phyloP scores from a whole-genome alignment of 2,797 vertebrate genomes.

The Parambassis ranga region DNA sequence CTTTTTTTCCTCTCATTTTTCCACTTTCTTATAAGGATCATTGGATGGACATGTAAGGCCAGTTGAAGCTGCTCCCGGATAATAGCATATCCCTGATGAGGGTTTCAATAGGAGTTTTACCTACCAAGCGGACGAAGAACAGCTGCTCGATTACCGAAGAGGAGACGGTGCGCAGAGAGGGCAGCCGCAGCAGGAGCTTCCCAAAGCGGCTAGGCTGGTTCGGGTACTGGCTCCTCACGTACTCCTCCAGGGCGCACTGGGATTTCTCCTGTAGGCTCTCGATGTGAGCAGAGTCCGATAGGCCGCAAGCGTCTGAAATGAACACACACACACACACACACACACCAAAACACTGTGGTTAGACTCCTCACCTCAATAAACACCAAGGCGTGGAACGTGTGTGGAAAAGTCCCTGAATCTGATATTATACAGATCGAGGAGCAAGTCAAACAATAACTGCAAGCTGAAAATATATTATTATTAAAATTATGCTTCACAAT shows the following conservation, averaged over 20 bases:
- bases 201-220: constrained; percentile 99
- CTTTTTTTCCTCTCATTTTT: constrained; percentile 77
- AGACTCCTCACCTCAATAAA: constrained; percentile 17
- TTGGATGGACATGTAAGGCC: constrained; percentile 99
- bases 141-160: constrained; percentile 99
- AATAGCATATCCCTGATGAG: constrained; percentile 99
- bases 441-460: constrained; percentile 7
- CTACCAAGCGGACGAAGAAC: constrained; percentile 99
- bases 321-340: constrained; percentile 18
- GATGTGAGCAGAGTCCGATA: constrained; percentile 97
- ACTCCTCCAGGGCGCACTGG: constrained; percentile 97
- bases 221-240: constrained; percentile 97
- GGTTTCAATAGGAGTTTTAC: constrained; percentile 99
- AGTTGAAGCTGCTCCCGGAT: constrained; percentile 99
- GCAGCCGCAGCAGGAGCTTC: constrained; percentile 95
- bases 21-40: constrained; percentile 89
- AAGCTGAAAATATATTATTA: not conserved
- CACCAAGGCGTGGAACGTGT: not conserved
- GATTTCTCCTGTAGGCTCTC: constrained; percentile 98
- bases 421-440: not conserved
- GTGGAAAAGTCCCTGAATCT: not conserved
- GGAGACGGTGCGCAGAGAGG: constrained; percentile 95
- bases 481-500: not conserved
- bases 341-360: constrained; percentile 36
- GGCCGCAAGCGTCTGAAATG: constrained; percentile 92